Evolutionary conservation across 2,797 vertebrate genomes (phyloP), one percentile per base, ranked within the genome.

Genomic region (Odontamblyopus rebecca): DNA sequence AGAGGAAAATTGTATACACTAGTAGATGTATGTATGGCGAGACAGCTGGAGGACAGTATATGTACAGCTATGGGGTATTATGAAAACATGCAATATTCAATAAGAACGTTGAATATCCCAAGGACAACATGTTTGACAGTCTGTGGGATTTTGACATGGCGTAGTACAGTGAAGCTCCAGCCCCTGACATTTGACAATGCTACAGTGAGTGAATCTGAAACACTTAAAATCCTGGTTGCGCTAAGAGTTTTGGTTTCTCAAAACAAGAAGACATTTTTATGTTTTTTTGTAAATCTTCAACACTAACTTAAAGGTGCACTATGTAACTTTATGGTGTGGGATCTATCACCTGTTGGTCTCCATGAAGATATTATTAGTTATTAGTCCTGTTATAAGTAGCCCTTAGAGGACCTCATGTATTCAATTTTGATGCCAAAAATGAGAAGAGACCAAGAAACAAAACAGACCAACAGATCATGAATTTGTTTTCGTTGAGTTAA

Each of bases 1-100:
- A 63, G 50, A 65, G 73, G 54, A 26, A 59, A 61, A 59, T 61
- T 62, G 73, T 73, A 60, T 74, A 12, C 12, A 15, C 6, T 7
- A 16, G 76, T 57, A 61, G 54, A 72, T 71, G 70, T 61, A 76
- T 67, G 59, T 12, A 6, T 23, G 56, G 35, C 15, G 38, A 13
- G n/a, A 64, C 38, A 41, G n/a, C 38, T 6, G 38, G n/a, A 44
- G 62, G 38, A 48, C 41, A 12, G 60, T 38, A 61, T 61, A 41
- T 44, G 13, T 54, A 23, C 48, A 50, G 51, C 71, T 53, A 69
- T 64, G n/a, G 38, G 18, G 13, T 64, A 64, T 27, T 7, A 11
- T 15, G 38, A 64, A 64, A 64, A 64, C 62, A 64, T 64, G 35
- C 62, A 64, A 48, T 48, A 64, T 64, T 26, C 62, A 64, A 48